Evolutionary conservation across 2,888 invertebrate species (phyloP), one percentile per base, ranked within the genome.

Genomic region (Melikaiella ostensackeni): DNA sequence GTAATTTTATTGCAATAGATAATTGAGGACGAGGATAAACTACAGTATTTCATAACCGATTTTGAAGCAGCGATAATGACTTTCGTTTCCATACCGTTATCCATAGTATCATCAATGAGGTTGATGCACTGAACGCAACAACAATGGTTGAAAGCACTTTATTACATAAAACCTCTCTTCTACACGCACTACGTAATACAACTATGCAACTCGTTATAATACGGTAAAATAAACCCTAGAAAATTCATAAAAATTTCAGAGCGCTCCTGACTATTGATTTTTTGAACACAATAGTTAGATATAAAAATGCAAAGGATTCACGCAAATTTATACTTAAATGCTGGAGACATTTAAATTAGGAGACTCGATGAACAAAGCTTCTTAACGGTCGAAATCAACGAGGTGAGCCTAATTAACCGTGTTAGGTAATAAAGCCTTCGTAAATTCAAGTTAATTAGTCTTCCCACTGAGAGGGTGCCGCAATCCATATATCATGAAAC

Each of bases 71-170:
- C 46, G 50, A 70, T 70, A 70, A 70, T 70, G 66, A 66, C 46
- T 70, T 70, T 50, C 30, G 70, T 70, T 66, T 66, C 42, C 46
- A 66, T 42, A 42, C 70, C n/a, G 46, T 70, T 70, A 50, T 70
- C 46, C 46, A n/a, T 24, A 59, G 30, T 70, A 16, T 27, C 66
- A 66, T 50, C 70, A 70, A 50, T 46, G 70, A 70, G 70, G 46
- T 70, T 70, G 27, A 70, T 50, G 70, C 30, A 50, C 50, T 70
- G 50, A 19, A 50, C 46, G 42, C 1, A 64, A 50, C 35, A 38
- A 64, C 46, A 70, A 70, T 70, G 9, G 30, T 50, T 70, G n/a
- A 70, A 70, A 30, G 50, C 50, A 46, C n/a, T 42, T 70, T 70
- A 70, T 70, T 70, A 50, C 70, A 50, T 70, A 70, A 70, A 70